These are phyloP conservation scores for Halocynthia aurantium DNA, from an alignment of 23 tunicate species.

Conservation along the genomic window DNA sequence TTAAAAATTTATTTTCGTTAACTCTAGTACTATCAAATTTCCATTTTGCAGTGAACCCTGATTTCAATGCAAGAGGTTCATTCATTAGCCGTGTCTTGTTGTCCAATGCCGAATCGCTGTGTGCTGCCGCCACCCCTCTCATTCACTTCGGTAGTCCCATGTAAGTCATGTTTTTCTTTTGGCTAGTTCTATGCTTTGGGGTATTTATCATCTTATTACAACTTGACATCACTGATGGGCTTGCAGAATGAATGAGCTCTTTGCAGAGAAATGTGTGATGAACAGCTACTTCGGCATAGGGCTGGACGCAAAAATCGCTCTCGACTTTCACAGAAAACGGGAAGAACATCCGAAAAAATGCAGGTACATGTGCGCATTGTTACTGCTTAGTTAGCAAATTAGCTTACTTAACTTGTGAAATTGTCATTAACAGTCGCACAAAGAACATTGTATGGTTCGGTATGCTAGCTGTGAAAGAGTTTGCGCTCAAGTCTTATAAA, in stretches of 20 bases:
- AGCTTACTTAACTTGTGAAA: background rate
- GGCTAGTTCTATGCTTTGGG: background rate
- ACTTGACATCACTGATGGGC: constrained; percentile 10
- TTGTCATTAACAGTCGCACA: constrained; percentile 52
- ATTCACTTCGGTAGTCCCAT: constrained; percentile 12
- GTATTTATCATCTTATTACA: background rate
- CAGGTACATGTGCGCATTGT: constrained; percentile 30
- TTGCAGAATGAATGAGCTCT: constrained; percentile 25
- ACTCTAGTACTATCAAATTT: background rate
- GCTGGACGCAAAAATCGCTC: constrained; percentile 84
- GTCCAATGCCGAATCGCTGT: constrained; percentile 76
- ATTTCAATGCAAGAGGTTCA: constrained; percentile 24
- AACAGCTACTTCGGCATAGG: constrained; percentile 98
- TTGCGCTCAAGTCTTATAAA: constrained; percentile 78
- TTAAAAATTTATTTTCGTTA: too few relatives aligned
- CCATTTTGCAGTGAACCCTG: constrained; percentile 9
- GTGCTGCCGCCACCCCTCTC: constrained; percentile 94
- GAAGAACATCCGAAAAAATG: constrained; percentile 91
- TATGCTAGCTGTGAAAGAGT: constrained; percentile 65
- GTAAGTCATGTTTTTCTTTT: constrained; percentile 4
- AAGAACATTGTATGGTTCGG: constrained; percentile 81
- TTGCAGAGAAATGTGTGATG: constrained; percentile 95
- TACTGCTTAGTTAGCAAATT: background rate
- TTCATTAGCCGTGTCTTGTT: constrained; percentile 64
- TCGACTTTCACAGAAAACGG: constrained; percentile 84